Evolutionary conservation across 1,140 invertebrate species (phyloP).

Genomic region (Palaemon carinicauda): DNA sequence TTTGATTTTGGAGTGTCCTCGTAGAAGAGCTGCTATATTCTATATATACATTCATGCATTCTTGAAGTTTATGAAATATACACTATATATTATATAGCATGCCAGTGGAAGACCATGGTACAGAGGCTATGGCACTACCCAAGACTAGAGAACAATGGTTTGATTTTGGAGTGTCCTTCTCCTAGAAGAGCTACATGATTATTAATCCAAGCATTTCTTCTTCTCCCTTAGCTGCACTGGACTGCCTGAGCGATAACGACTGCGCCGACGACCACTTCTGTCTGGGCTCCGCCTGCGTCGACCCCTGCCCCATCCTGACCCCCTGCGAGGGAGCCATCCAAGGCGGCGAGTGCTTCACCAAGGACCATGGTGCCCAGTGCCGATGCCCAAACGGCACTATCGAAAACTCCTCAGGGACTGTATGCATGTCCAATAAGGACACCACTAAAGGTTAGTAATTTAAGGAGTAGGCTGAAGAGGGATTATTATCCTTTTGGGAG

Average conservation of each 20-base stretch:
- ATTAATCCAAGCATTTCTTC: too few relatives aligned
- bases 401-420: constrained; percentile 52
- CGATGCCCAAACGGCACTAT: constrained; percentile 59
- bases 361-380: constrained; percentile 61
- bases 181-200: too few relatives aligned
- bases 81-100: too few relatives aligned
- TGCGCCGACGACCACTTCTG: constrained; percentile 61
- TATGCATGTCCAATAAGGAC: constrained; percentile 54
- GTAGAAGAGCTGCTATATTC: too few relatives aligned
- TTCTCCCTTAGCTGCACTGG: constrained; percentile 14
- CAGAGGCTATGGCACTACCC: too few relatives aligned
- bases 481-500: too few relatives aligned
- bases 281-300: constrained; percentile 61
- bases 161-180: too few relatives aligned
- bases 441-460: constrained; percentile 7
- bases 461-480: not conserved
- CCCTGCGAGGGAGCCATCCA: constrained; percentile 56
- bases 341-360: constrained; percentile 60
- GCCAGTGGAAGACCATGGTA: too few relatives aligned
- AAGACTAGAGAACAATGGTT: too few relatives aligned
- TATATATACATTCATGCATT: too few relatives aligned
- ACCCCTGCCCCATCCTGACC: constrained; percentile 61
- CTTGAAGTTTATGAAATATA: too few relatives aligned
- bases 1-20: too few relatives aligned
- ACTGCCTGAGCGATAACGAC: constrained; percentile 46